A percentile compares a stretch with the other conserved stretches of the same genome.
These are phyloP conservation scores for Rostratula benghalensis DNA, from an alignment of 2,113 vertebrate species.

Conservation along the genomic window DNA sequence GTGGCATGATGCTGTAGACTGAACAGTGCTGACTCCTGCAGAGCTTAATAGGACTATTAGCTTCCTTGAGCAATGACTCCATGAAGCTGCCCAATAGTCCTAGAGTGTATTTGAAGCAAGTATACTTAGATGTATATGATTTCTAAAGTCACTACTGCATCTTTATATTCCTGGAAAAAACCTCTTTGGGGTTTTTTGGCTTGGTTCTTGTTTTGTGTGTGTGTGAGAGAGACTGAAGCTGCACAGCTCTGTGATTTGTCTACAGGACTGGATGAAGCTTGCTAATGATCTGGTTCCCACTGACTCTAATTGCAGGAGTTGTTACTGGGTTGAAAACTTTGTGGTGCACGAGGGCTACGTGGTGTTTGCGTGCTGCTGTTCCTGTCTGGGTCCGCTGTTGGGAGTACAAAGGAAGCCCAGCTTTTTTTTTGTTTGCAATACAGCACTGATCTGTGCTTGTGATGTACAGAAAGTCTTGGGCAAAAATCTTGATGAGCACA, in stretches of 20 bases:
- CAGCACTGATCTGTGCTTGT: not conserved
- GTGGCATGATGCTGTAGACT: not conserved
- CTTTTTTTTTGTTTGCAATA: conserved; percentile 11
- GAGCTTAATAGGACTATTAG: not conserved
- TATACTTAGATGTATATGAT: not conserved
- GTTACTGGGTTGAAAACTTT: not conserved
- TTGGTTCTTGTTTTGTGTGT: too few relatives aligned
- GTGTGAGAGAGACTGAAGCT: not conserved
- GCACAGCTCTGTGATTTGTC: not conserved
- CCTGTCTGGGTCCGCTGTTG: not conserved
- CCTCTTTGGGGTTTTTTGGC: not conserved
- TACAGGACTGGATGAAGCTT: not conserved
- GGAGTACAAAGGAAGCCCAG: conserved; percentile 9
- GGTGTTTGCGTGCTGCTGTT: not conserved
- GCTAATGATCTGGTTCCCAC: not conserved
- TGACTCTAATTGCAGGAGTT: rapidly evolving
- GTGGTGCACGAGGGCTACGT: rapidly evolving
- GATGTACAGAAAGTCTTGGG: not conserved
- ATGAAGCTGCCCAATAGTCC: not conserved
- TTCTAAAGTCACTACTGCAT: not conserved
- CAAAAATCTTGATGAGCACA: not conserved
- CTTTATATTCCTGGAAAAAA: not conserved
- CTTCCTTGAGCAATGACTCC: not conserved
- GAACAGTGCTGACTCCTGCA: not conserved
- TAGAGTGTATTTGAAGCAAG: not conserved